Base-by-base conservation (phyloP, 2,888 invertebrate genomes). In the Callosobruchus maculatus region DNA sequence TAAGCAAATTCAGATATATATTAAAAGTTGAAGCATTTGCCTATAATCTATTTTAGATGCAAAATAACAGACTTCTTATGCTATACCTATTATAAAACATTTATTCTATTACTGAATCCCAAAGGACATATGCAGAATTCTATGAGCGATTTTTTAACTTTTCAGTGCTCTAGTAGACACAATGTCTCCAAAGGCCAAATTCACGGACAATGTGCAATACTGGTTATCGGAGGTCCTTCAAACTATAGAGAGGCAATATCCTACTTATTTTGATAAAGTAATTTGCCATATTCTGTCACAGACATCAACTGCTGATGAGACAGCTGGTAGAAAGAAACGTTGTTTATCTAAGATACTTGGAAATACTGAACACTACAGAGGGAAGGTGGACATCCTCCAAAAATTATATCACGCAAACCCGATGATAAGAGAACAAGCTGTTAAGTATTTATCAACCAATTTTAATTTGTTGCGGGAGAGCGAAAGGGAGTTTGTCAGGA, bases 391-490 rank as follows among this genome's bases (percentile, higher is more conserved):
- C 72, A 87, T 93, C 0, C 91, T 93, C 80, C 91, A 93, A 82
- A 92, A 92, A 78, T 86, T 96, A 0, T 93, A 94, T 81, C 94
- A 97, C 85, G 88, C 92, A 0, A 92, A 91, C 80, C 85, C 92
- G 0, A 86, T 90, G 70, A 88, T 94, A 72, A 90, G 97, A 77
- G 86, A 90, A 0, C 88, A 90, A 81, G 95, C 94, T 0, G 88
- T 96, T 0, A 88, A 91, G 78, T 90, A 90, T 77, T 86, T 96
- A 13, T 86, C 90, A 0, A 88, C 90, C 75, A 89, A 91, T 77
- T 90, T 89, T 78, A 80, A 87, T 13, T 79, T 84, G 21, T 84
- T 91, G 21, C 88, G 87, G 80, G 85, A 88, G 0, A 89, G 89
- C 69, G 89, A 92, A 79, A 83, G 88, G 31, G 90, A 91, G n/a